phyloP scores from a whole-genome alignment of 1,140 invertebrate genomes.

The Metopolophium dirhodum region DNA sequence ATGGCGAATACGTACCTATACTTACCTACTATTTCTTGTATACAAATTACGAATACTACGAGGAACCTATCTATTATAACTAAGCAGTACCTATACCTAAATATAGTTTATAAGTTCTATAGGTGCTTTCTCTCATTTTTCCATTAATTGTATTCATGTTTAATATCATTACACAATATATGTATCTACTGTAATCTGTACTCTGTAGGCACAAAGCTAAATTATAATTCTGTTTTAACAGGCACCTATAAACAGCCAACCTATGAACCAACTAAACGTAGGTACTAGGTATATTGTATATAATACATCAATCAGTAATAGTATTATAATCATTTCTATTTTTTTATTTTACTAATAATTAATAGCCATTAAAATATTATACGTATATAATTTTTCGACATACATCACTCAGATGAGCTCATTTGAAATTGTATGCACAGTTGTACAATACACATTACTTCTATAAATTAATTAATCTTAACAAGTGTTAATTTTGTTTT shows the following conservation, averaged over 20 bases:
- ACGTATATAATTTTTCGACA: background rate
- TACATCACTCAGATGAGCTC: background rate
- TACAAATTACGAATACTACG: no score
- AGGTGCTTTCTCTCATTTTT: no score
- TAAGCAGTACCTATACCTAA: no score
- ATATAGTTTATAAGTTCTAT: no score
- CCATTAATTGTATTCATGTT: no score
- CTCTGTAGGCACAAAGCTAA: no score
- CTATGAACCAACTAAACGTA: no score
- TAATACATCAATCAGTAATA: background rate
- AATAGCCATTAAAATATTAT: background rate
- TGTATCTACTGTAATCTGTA: no score
- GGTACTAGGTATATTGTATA: background rate
- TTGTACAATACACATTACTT: background rate
- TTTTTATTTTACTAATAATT: background rate
- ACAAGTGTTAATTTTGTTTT: background rate
- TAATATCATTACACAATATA: no score
- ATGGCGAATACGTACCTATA: no score
- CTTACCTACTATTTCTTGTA: no score
- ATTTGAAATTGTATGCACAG: background rate
- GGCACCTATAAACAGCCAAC: background rate
- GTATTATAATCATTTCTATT: background rate
- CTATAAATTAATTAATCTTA: background rate
- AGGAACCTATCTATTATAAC: no score
- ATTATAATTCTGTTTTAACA: background rate